Evolutionary conservation across 2,888 invertebrate species (phyloP).

Genomic region (Blera fallax): DNA sequence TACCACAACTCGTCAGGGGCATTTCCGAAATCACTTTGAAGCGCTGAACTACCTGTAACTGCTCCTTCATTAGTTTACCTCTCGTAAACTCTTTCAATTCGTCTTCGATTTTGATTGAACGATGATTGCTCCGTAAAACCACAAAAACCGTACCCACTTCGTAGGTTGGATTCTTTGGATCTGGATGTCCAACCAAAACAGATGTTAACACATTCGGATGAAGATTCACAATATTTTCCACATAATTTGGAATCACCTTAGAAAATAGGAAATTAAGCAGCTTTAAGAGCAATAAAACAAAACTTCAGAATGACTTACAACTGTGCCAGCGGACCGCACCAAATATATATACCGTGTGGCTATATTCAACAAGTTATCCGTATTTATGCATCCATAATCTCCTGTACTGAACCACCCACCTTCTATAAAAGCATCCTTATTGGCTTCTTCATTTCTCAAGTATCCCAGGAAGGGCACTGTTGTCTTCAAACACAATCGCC

Average conservation of each 20-base stretch:
- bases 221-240: conserved; percentile 57
- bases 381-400: conserved; percentile 68
- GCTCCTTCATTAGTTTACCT: neutral
- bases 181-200: conserved; percentile 51
- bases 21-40: conserved; percentile 50
- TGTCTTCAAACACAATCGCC: conserved; percentile 61
- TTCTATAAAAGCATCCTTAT: neutral
- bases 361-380: conserved; percentile 49
- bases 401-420: conserved; percentile 68
- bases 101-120: neutral
- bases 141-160: conserved; percentile 69
- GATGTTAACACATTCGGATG: conserved; percentile 45
- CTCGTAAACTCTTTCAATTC: conserved; percentile 18
- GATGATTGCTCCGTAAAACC: neutral
- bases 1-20: conserved; percentile 69
- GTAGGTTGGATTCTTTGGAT: neutral
- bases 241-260: conserved; percentile 66
- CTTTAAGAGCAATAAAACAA: neutral
- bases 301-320: conserved; percentile 61
- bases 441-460: conserved; percentile 19
- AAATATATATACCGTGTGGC: conserved; percentile 59
- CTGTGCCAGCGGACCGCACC: conserved; percentile 33
- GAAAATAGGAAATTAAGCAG: neutral
- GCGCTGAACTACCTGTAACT: conserved; percentile 5
- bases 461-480: conserved; percentile 65